These are phyloP conservation scores for Danio jaintianensis DNA, from an alignment of 2,797 vertebrate genomes.

Conservation along the genomic window DNA sequence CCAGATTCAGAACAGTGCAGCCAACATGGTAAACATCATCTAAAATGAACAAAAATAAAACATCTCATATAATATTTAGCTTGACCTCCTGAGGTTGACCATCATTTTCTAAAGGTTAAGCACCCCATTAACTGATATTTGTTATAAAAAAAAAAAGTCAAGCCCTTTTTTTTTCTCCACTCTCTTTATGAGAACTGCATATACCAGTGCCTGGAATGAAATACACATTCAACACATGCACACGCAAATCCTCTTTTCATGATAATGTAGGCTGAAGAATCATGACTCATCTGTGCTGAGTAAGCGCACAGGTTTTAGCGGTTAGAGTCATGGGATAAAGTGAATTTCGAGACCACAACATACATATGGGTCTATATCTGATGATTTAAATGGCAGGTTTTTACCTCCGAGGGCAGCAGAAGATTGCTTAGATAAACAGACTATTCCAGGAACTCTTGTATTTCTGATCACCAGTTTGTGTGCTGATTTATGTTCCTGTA, in stretches of 20 bases:
- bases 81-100: not conserved
- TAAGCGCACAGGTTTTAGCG: constrained; percentile 29
- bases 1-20: not conserved
- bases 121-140: not conserved
- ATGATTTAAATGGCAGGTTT: not conserved
- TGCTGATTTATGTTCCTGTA: not conserved
- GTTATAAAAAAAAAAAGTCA: not conserved
- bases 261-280: constrained; percentile 33
- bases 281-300: constrained; percentile 27
- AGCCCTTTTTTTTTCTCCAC: not conserved
- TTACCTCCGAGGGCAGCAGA: constrained; percentile 1
- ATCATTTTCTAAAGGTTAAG: constrained; percentile 2
- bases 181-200: not conserved
- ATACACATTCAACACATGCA: not conserved
- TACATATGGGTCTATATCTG: constrained; percentile 9
- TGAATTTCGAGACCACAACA: constrained; percentile 22
- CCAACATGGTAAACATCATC: not conserved
- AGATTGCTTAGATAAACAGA: constrained; percentile 11
- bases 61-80: not conserved
- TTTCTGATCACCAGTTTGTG: not conserved
- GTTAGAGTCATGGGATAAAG: constrained; percentile 27
- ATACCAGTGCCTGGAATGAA: not conserved
- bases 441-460: constrained; percentile 8
- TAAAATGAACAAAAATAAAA: not conserved
- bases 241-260: constrained; percentile 32